Percentiles rank a stretch among this genome's conserved stretches.
phyloP scores from a whole-genome alignment of 1,140 invertebrate genomes.

The Anoplophora glabripennis region DNA sequence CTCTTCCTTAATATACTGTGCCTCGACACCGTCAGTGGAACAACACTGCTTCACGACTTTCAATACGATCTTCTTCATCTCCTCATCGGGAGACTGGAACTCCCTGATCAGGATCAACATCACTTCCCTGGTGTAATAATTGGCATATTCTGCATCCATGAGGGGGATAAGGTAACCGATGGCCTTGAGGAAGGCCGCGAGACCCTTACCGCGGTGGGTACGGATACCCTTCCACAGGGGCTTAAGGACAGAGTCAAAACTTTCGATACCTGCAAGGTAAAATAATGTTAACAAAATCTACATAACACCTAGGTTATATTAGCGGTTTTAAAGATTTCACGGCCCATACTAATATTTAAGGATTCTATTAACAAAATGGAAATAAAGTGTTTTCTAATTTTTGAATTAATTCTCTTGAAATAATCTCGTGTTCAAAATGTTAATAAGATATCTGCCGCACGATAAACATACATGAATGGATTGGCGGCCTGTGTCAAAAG shows the following conservation, averaged over 20 bases:
- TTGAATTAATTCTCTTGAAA: no score
- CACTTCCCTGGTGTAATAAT: slow-evolving; percentile 99
- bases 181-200: slow-evolving; percentile 98
- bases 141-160: slow-evolving; percentile 99
- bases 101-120: slow-evolving; percentile 99
- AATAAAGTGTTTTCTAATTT: no score
- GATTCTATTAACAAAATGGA: no score
- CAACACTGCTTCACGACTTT: slow-evolving; percentile 99
- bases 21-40: slow-evolving; percentile 98
- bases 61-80: slow-evolving; percentile 99
- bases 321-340: no score
- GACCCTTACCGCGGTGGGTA: slow-evolving; percentile 96
- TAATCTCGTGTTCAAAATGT: no score
- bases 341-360: no score
- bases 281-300: no score
- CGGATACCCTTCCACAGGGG: slow-evolving; percentile 98
- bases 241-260: slow-evolving; percentile 98
- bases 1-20: slow-evolving; percentile 99
- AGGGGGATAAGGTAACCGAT: slow-evolving; percentile 99
- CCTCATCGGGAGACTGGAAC: slow-evolving; percentile 99
- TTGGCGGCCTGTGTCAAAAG: no score
- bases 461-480: no score
- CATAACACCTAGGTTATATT: no score
- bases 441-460: no score
- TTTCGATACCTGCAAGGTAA: slow-evolving; percentile 81